Evolutionary conservation across 2,888 invertebrate species (phyloP).

Genomic region (Mimachlamys varia): DNA sequence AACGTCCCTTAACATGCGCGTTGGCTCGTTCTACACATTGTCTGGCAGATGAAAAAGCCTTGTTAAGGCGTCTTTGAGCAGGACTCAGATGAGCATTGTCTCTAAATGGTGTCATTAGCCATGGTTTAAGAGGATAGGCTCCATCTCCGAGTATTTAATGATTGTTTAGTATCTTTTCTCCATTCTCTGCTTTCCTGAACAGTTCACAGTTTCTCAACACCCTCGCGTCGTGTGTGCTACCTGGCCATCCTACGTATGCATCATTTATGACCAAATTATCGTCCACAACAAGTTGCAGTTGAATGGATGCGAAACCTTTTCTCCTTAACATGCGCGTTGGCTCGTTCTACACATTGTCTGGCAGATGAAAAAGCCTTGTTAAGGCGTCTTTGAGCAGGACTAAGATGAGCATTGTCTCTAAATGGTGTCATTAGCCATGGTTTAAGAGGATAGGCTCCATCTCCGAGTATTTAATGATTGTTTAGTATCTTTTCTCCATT

Average conservation of each 20-base stretch:
- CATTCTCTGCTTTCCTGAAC: neutral
- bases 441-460: conserved; percentile 44
- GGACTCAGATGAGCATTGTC: conserved; percentile 39
- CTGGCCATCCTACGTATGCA: conserved; percentile 43
- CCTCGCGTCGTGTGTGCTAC: conserved; percentile 42
- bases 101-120: conserved; percentile 38
- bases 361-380: conserved; percentile 37
- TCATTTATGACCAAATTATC: conserved; percentile 44
- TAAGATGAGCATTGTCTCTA: conserved; percentile 41
- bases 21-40: conserved; percentile 44
- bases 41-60: neutral
- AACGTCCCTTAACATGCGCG: conserved; percentile 45
- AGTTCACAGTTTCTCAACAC: conserved; percentile 40
- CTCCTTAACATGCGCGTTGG: conserved; percentile 43
- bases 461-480: no score
- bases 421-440: conserved; percentile 38
- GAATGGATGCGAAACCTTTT: conserved; percentile 44
- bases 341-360: conserved; percentile 44
- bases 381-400: neutral
- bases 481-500: no score
- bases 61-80: conserved; percentile 37
- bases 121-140: conserved; percentile 41
- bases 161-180: no score
- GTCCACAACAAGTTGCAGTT: conserved; percentile 47
- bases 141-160: conserved; percentile 43